phyloP scores from a whole-genome alignment of 2,888 invertebrate genomes.

The Tenthredo mesomela region DNA sequence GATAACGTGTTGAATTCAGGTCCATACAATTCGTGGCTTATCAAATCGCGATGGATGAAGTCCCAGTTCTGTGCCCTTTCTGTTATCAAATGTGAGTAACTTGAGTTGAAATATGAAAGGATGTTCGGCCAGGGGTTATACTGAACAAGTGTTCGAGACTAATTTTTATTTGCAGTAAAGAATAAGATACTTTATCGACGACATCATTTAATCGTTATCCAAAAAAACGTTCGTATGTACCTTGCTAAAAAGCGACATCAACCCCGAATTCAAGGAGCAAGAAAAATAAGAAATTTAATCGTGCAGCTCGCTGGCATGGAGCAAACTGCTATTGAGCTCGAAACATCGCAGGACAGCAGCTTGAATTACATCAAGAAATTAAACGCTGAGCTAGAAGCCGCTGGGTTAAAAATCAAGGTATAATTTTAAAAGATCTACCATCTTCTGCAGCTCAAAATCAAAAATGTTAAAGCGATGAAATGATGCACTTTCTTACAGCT shows the following conservation, averaged over 20 bases:
- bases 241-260: slow-evolving; percentile 89
- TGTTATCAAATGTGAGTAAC: slow-evolving; percentile 92
- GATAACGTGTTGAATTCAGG: slow-evolving; percentile 98
- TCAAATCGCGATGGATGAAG: slow-evolving; percentile 96
- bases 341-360: slow-evolving; percentile 87
- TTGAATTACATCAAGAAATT: slow-evolving; percentile 86
- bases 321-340: slow-evolving; percentile 87
- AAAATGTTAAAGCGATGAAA: background rate
- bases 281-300: slow-evolving; percentile 88
- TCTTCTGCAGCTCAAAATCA: slow-evolving; percentile 68
- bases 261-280: slow-evolving; percentile 88
- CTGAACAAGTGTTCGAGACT: background rate
- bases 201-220: slow-evolving; percentile 88
- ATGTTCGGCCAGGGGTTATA: background rate
- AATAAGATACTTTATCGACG: slow-evolving; percentile 95
- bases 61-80: slow-evolving; percentile 94
- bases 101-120: background rate
- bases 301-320: slow-evolving; percentile 87
- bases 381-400: slow-evolving; percentile 84
- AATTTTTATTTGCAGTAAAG: slow-evolving; percentile 85
- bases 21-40: slow-evolving; percentile 96
- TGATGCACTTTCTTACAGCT: slow-evolving; percentile 76
- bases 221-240: slow-evolving; percentile 92
- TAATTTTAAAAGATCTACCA: slow-evolving; percentile 21
- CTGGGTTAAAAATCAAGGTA: slow-evolving; percentile 88